phyloP scores from a whole-genome alignment of 2,797 vertebrate genomes.

The Sphenodon punctatus region DNA sequence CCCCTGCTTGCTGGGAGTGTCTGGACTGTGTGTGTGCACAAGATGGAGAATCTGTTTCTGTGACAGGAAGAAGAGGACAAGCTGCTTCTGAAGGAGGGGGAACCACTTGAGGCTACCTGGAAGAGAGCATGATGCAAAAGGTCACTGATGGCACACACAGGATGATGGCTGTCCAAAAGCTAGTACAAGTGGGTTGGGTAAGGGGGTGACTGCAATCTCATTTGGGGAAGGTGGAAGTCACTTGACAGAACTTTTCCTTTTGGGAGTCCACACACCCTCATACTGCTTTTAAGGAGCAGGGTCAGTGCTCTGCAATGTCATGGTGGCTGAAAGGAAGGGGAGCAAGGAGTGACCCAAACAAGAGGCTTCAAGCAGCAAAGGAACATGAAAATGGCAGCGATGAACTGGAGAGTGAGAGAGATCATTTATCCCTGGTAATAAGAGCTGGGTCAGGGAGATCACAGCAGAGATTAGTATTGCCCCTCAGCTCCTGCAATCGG shows the following conservation, averaged over 20 bases:
- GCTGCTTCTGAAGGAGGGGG: not conserved
- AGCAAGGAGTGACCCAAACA: no score
- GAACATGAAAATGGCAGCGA: no score
- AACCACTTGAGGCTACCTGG: not conserved
- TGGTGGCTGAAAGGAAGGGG: no score
- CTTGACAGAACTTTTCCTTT: not conserved
- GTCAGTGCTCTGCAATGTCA: not conserved
- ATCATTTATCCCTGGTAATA: no score
- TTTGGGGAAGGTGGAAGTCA: no score
- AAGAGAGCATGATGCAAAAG: not conserved
- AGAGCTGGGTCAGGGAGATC: no score
- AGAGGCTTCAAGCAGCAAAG: no score
- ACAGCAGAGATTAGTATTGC: no score
- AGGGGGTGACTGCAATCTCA: not conserved
- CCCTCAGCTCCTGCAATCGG: no score
- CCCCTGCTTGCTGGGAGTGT: conserved; percentile 4
- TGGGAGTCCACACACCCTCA: no score
- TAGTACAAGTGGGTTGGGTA: not conserved
- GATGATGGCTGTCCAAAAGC: not conserved
- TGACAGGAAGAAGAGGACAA: not conserved
- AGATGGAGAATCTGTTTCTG: conserved; percentile 5
- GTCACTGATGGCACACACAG: not conserved
- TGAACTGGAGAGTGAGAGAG: no score
- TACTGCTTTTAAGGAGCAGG: not conserved
- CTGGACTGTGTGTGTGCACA: not conserved